phyloP scores from a whole-genome alignment of 2,113 vertebrate species.

The Sander vitreus region DNA sequence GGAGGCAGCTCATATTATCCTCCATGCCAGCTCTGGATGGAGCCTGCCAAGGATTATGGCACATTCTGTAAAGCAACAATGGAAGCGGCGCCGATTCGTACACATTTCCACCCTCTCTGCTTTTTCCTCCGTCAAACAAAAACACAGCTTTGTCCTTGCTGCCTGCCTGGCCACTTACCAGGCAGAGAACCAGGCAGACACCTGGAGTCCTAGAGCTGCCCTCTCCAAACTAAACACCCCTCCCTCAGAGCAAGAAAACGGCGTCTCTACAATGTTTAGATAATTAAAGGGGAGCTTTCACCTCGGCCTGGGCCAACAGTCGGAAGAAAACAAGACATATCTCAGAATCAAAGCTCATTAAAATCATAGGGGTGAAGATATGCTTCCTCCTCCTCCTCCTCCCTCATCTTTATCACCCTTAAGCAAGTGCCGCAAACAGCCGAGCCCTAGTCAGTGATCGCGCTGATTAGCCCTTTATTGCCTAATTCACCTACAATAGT shows the following conservation, averaged over 20 bases:
- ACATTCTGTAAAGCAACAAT: constrained; percentile 88
- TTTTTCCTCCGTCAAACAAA: constrained; percentile 80
- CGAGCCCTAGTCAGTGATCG: constrained; percentile 67
- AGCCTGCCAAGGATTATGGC: constrained; percentile 88
- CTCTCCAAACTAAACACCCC: constrained; percentile 71
- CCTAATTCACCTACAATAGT: constrained; percentile 71
- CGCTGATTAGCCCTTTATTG: constrained; percentile 75
- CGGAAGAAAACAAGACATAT: constrained; percentile 71
- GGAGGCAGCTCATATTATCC: constrained; percentile 75
- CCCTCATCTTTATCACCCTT: constrained; percentile 70
- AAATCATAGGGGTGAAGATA: constrained; percentile 70
- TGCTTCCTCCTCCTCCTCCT: constrained; percentile 47
- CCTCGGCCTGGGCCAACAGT: constrained; percentile 55
- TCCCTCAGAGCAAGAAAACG: constrained; percentile 63
- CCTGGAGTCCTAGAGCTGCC: constrained; percentile 76
- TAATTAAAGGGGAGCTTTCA: constrained; percentile 73
- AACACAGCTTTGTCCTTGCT: constrained; percentile 84
- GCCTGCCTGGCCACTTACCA: constrained; percentile 83
- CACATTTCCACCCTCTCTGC: constrained; percentile 84
- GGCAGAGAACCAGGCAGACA: constrained; percentile 76
- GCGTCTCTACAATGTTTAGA: constrained; percentile 54
- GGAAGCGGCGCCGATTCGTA: constrained; percentile 79
- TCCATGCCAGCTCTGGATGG: constrained; percentile 84
- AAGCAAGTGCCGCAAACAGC: constrained; percentile 70
- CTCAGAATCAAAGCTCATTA: constrained; percentile 76